phyloP scores from a whole-genome alignment of 2,888 invertebrate genomes.

The Agrochola lota region DNA sequence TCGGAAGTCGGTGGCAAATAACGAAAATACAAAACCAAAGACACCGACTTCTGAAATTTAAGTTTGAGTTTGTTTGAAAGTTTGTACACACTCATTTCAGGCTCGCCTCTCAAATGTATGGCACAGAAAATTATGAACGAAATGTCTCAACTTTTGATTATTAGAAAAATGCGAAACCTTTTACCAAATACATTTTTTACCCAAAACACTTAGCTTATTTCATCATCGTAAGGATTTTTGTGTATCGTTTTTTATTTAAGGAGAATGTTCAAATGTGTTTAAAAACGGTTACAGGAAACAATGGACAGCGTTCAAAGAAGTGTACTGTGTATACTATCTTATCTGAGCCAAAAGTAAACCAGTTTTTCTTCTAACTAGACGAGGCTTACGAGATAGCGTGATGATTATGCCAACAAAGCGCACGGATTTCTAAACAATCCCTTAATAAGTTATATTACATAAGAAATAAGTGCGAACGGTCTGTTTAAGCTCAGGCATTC shows the following conservation, averaged over 20 bases:
- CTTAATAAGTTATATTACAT: constrained; percentile 48
- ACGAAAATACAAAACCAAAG: too few species aligned
- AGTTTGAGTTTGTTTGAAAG: too few species aligned
- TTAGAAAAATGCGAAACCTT: constrained; percentile 2
- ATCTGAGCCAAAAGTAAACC: constrained; percentile 52
- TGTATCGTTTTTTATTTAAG: neutral
- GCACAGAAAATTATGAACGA: neutral
- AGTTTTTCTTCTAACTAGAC: constrained; percentile 36
- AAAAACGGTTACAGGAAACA: constrained; percentile 32
- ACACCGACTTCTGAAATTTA: too few species aligned
- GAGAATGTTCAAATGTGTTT: constrained; percentile 18
- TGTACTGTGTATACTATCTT: constrained; percentile 23
- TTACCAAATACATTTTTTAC: neutral
- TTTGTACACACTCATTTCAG: neutral
- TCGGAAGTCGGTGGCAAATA: too few species aligned
- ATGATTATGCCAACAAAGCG: constrained; percentile 54
- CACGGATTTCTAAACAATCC: constrained; percentile 42
- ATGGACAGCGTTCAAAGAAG: constrained; percentile 37
- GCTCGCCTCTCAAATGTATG: neutral
- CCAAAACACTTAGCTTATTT: neutral
- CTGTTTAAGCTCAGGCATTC: neutral
- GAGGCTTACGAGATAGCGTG: constrained; percentile 48
- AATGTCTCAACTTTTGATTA: neutral
- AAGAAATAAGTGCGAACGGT: constrained; percentile 27
- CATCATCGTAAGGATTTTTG: neutral